phyloP scores from a whole-genome alignment of 2,888 invertebrate species.

The Bombylius discolor region DNA sequence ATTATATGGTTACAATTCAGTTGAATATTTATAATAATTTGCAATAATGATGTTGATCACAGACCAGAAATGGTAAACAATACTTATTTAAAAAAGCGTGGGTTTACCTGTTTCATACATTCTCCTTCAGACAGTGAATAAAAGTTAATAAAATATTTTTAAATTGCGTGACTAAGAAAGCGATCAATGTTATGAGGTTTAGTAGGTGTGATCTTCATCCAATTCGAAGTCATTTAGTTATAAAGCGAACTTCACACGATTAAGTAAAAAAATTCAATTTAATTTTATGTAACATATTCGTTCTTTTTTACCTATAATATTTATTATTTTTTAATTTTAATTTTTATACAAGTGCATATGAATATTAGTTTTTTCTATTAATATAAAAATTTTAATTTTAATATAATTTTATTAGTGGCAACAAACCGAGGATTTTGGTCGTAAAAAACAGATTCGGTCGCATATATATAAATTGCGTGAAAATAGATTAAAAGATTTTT shows the following conservation, averaged over 20 bases:
- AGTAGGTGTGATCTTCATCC: not conserved
- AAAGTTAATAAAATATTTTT: too few relatives aligned
- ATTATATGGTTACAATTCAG: not conserved
- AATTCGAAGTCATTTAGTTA: slow-evolving; percentile 5
- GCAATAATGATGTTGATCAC: slow-evolving; percentile 7
- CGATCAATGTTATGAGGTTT: not conserved
- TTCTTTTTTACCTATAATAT: too few relatives aligned
- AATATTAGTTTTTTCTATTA: too few relatives aligned
- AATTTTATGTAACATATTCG: not conserved
- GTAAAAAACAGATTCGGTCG: slow-evolving; percentile 73
- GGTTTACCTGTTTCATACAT: not conserved
- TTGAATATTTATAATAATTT: not conserved
- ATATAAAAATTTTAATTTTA: not conserved
- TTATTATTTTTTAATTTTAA: too few relatives aligned
- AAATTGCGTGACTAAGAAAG: not conserved
- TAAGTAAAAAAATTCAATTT: not conserved
- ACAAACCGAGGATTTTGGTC: slow-evolving; percentile 72
- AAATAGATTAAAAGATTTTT: slow-evolving; percentile 61
- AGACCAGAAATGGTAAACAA: slow-evolving; percentile 7
- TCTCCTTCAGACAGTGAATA: not conserved
- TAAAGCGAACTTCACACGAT: slow-evolving; percentile 8
- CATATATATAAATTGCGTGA: slow-evolving; percentile 77
- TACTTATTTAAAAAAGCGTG: not conserved
- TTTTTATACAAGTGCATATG: too few relatives aligned
- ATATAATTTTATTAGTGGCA: slow-evolving; percentile 65